These are phyloP conservation scores for Peromyscus attwateri DNA, from an alignment of 2,797 vertebrate species.

Conservation along the genomic window DNA sequence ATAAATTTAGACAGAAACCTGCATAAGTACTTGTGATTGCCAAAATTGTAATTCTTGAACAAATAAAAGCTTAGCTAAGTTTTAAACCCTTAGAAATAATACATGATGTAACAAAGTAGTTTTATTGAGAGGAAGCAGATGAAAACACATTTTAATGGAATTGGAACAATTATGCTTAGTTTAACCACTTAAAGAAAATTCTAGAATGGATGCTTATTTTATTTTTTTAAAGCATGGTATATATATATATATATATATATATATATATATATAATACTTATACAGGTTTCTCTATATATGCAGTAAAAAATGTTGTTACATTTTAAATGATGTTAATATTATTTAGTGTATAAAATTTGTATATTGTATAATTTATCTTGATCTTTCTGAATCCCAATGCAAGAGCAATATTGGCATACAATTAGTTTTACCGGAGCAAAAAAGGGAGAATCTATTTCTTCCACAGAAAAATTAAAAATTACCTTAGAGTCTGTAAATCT, in stretches of 20 bases:
- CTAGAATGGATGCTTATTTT: background rate
- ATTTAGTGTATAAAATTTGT: slow-evolving; percentile 12
- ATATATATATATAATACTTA: too few species aligned
- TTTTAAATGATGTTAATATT: slow-evolving; percentile 24
- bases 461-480: background rate
- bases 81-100: slow-evolving; percentile 2
- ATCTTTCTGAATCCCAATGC: background rate
- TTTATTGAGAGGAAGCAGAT: slow-evolving; percentile 29
- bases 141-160: slow-evolving; percentile 18
- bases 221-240: background rate
- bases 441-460: background rate
- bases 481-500: background rate
- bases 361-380: background rate
- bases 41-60: background rate
- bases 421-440: background rate
- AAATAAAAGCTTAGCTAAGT: slow-evolving; percentile 23
- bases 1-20: slow-evolving; percentile 47
- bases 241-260: background rate
- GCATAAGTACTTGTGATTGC: background rate
- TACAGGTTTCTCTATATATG: too few species aligned
- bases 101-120: background rate
- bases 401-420: background rate
- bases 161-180: background rate
- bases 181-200: background rate
- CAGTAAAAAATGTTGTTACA: background rate